Base-by-base conservation (phyloP, 2,113 vertebrate species). In the Cairina moschata region DNA sequence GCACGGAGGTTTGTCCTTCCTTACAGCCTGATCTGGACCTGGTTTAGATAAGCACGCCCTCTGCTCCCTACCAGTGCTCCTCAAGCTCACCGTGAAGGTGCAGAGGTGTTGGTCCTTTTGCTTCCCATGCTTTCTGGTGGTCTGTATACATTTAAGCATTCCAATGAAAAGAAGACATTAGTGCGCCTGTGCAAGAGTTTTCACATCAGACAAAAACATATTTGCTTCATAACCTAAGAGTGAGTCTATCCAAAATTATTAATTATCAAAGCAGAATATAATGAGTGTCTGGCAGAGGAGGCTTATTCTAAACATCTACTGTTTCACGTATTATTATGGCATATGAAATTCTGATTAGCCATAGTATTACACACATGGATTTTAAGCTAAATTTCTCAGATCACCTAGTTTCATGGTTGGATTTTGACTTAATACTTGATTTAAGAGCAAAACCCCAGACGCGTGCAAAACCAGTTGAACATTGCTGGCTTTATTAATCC, bases 271-370 rank as follows among this genome's bases (percentile, higher is more conserved):
- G 8, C 34, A 55, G 60, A 86, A 82, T 34, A 48, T 34, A 88
- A 94, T 8, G n/a, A 72, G 36, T 56, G 7, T 68, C 66, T 93
- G 66, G 75, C 88, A 94, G 66, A 84, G 48, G n/a, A 88, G 77
- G 55, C 55, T 82, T 74, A 83, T 67, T 73, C 78, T 84, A 77
- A 93, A 66, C 72, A 54, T 73, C 77, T 80, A 66, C 86, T 88
- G 83, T 88, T 88, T 91, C 91, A 95, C 55, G 16, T 78, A 65
- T 75, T 73, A 90, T 78, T 85, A 76, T 2, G 88, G 62, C 67
- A 90, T 78, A 92, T 83, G 80, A 96, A 94, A 96, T 96, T 84
- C 90, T 95, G 96, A 94, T 97, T 95, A 91, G 81, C 86, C 36
- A 58, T 84, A 94, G 93, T 31, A 79, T 76, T 91, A 95, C 32